These are phyloP conservation scores for Leguminivora glycinivorella DNA, from an alignment of 1,140 invertebrate genomes.

Conservation along the genomic window DNA sequence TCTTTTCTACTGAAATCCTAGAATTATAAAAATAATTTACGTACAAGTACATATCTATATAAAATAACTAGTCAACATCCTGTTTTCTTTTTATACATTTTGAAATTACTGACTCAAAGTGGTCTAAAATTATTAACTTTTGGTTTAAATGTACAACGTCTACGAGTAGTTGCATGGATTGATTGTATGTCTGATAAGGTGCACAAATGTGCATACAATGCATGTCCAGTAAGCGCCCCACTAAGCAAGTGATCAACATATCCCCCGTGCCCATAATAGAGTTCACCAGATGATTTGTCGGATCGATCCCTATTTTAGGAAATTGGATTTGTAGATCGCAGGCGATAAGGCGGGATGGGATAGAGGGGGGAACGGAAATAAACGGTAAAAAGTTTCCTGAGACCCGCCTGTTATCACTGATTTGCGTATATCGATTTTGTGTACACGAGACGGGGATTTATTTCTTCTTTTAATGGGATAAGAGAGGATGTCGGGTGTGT, in stretches of 20 bases:
- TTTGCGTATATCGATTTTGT: conserved; percentile 70
- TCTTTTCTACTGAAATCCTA: not conserved
- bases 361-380: conserved; percentile 39
- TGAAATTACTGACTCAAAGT: too few species aligned
- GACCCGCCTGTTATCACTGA: conserved; percentile 60
- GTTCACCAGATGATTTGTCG: conserved; percentile 77
- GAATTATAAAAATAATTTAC: not conserved
- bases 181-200: not conserved
- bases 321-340: conserved; percentile 79
- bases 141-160: too few species aligned
- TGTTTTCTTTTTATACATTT: too few species aligned
- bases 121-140: too few species aligned
- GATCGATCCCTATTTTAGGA: conserved; percentile 79
- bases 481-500: conserved; percentile 8
- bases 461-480: conserved; percentile 41
- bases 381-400: conserved; percentile 59
- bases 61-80: too few species aligned
- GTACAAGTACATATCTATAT: too few species aligned
- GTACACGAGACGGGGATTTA: conserved; percentile 46
- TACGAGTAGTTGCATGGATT: too few species aligned
- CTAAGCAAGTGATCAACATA: conserved; percentile 25
- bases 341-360: conserved; percentile 42
- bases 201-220: conserved; percentile 3
- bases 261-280: conserved; percentile 57
- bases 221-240: not conserved